These are phyloP conservation scores for Drosophila hydei DNA, from an alignment of 1,140 invertebrate genomes.

Conservation along the genomic window DNA sequence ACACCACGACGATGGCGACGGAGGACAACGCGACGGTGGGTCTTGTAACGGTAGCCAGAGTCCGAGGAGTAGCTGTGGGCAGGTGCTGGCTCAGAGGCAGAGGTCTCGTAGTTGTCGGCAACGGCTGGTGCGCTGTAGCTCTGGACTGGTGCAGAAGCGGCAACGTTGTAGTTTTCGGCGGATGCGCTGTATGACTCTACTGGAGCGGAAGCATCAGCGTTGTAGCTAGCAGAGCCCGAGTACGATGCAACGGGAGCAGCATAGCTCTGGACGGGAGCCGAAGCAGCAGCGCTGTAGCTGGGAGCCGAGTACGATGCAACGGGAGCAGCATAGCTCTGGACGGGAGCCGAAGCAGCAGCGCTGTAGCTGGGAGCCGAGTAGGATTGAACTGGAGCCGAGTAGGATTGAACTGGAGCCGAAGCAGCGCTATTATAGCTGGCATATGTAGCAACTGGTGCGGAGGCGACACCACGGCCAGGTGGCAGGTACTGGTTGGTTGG, in stretches of 20 bases:
- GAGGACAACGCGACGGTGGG: conserved; percentile 58
- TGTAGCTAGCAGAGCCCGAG: conserved; percentile 55
- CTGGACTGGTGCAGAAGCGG: conserved; percentile 56
- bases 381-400: conserved; percentile 40
- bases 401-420: conserved; percentile 38
- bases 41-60: conserved; percentile 74
- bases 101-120: conserved; percentile 58
- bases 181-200: conserved; percentile 9
- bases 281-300: too few species aligned
- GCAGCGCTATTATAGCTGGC: conserved; percentile 13
- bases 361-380: conserved; percentile 42
- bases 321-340: conserved; percentile 27
- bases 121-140: conserved; percentile 40
- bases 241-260: conserved; percentile 46
- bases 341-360: conserved; percentile 40
- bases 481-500: conserved; percentile 73
- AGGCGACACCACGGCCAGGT: conserved; percentile 37
- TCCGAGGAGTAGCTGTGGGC: conserved; percentile 60
- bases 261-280: conserved; percentile 23
- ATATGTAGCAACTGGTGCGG: conserved; percentile 47
- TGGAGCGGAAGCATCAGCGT: conserved; percentile 50
- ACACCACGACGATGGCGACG: conserved; percentile 74
- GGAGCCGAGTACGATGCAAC: conserved; percentile 44
- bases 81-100: conserved; percentile 60
- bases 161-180: conserved; percentile 15